A percentile compares a stretch with the other conserved stretches of the same genome.
Conservation (phyloP, 2,797 vertebrate genomes). For the Coregonus suidteri region DNA sequence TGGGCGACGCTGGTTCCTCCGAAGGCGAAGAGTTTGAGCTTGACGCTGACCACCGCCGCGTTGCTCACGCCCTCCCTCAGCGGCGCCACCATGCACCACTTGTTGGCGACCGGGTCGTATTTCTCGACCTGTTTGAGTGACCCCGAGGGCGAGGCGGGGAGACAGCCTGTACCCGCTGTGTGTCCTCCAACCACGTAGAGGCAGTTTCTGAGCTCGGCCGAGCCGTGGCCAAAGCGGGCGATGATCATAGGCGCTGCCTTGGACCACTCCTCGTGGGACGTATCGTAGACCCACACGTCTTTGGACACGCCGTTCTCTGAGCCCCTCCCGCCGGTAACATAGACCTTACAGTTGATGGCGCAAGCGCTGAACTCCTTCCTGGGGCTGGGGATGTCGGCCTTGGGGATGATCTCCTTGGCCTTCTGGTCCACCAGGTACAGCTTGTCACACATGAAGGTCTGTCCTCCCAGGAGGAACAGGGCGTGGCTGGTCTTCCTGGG, state of each 20-base stretch:
- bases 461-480: slow-evolving; percentile 84
- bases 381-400: slow-evolving; percentile 87
- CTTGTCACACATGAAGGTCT: slow-evolving; percentile 68
- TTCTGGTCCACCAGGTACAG: slow-evolving; percentile 88
- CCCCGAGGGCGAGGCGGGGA: slow-evolving; percentile 86
- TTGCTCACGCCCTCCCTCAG: slow-evolving; percentile 88
- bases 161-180: slow-evolving; percentile 85
- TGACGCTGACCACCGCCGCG: slow-evolving; percentile 86
- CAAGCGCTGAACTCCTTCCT: slow-evolving; percentile 89
- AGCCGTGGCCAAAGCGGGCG: slow-evolving; percentile 86
- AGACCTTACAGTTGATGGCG: slow-evolving; percentile 88
- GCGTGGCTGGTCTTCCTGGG: slow-evolving; percentile 87
- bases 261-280: slow-evolving; percentile 87
- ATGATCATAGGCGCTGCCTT: slow-evolving; percentile 89
- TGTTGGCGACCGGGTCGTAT: slow-evolving; percentile 84
- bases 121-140: slow-evolving; percentile 89
- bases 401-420: slow-evolving; percentile 89
- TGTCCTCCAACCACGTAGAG: slow-evolving; percentile 88
- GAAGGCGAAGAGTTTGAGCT: slow-evolving; percentile 86
- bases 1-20: slow-evolving; percentile 87
- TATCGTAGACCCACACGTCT: slow-evolving; percentile 89
- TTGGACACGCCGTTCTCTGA: slow-evolving; percentile 89
- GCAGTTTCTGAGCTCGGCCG: slow-evolving; percentile 86
- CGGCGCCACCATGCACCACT: slow-evolving; percentile 88
- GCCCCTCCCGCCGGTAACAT: slow-evolving; percentile 87